Evolutionary conservation across 64 coral and sea anemone genomes (phyloP), one percentile per base, ranked within the genome.

Genomic region (Actinia equina): DNA sequence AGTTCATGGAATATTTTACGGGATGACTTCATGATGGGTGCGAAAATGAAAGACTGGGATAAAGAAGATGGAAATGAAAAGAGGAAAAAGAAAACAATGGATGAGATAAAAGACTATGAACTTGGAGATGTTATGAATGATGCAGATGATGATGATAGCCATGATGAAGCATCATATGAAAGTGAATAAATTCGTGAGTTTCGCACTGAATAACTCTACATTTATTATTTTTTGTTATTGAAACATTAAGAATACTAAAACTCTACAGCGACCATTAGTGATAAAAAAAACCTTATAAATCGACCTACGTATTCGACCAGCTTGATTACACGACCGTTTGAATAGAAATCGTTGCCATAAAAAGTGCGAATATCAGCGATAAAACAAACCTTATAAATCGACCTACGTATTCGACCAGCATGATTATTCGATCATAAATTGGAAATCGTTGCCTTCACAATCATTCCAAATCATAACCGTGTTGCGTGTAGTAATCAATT

Each of bases 21-120:
- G 23, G 97, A 99, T 56, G 97, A 99, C 71, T 99, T 99, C 59
- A 99, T 99, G 97, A 99, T 99, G 97, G 93, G 91, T 19, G 93
- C 93, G 6, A 99, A 99, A 85, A 94, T 99, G 93, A 99, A 92
- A 67, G 97, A 99, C 85, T 99, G 97, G 93, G 91, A 99, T 77
- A 86, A 87, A 89, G 88, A 99, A 23, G 86, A 86, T 54, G 88
- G 88, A 77, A 77, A 87, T 53, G 83, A 43, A 44, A 85, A 89
- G 52, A 84, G 86, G 43, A 85, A 89, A 64, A 84, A 89, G 55
- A 61, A 85, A 71, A 86, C 59, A 77, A 43, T 76, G 14, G 54
- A 70, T 43, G 58, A 84, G 23, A 82, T 89, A 27, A 53, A 74
- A 43, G 88, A 90, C 59, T 37, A 91, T 84, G 92, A 87, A 46